phyloP scores from a whole-genome alignment of 2,888 invertebrate genomes.

The Drosophila rubida region DNA sequence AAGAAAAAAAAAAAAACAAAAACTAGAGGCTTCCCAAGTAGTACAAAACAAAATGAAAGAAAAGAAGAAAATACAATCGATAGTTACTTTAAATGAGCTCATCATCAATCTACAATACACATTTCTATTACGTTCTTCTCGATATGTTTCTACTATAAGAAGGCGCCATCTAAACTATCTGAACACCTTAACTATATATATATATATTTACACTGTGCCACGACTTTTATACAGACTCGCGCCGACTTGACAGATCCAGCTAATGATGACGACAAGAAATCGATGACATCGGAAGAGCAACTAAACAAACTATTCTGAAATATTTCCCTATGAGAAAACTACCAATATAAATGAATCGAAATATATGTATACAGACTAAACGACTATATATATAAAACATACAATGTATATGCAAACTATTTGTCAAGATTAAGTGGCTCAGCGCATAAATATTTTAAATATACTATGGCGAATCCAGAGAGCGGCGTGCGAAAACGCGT shows the following conservation, averaged over 20 bases:
- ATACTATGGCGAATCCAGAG: slow-evolving; percentile 60
- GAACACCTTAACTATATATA: slow-evolving; percentile 47
- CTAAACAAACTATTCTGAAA: slow-evolving; percentile 41
- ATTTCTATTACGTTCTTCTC: slow-evolving; percentile 32
- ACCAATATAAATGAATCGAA: slow-evolving; percentile 28
- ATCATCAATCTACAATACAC: slow-evolving; percentile 30
- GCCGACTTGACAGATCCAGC: slow-evolving; percentile 8
- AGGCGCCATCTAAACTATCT: slow-evolving; percentile 44
- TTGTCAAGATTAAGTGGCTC: slow-evolving; percentile 77
- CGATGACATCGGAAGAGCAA: slow-evolving; percentile 35
- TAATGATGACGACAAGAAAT: slow-evolving; percentile 12
- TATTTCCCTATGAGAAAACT: slow-evolving; percentile 32
- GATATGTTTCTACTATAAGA: slow-evolving; percentile 22
- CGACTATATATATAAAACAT: slow-evolving; percentile 34
- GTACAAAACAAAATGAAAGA: slow-evolving; percentile 56
- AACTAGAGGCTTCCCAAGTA: slow-evolving; percentile 79
- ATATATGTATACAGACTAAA: slow-evolving; percentile 46
- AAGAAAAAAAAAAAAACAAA: background rate
- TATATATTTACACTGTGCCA: slow-evolving; percentile 35
- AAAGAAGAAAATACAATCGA: slow-evolving; percentile 23
- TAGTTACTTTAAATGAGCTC: slow-evolving; percentile 65
- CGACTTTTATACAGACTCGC: slow-evolving; percentile 39
- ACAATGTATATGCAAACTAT: slow-evolving; percentile 40
- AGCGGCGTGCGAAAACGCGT: slow-evolving; percentile 33
- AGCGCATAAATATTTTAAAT: slow-evolving; percentile 80